Percentiles rank a stretch among this genome's conserved stretches.
Conservation (phyloP, 2,797 vertebrate species). For the Peromyscus eremicus region DNA sequence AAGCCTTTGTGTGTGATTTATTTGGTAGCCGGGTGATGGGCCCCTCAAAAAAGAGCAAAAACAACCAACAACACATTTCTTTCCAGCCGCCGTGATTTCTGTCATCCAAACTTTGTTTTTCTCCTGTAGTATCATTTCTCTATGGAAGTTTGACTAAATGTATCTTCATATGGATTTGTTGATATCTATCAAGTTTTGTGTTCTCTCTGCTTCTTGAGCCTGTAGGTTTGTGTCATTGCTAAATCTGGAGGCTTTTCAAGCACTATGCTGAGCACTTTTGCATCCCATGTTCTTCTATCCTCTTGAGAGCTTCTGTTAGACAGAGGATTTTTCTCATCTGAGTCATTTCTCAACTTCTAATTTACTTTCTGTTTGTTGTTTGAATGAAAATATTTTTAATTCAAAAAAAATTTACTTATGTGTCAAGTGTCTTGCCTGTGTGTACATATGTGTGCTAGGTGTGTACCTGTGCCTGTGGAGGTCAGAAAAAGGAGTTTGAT, state of each 20-base stretch:
- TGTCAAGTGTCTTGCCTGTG: background rate
- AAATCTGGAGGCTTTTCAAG: conserved; percentile 3
- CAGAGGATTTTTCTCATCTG: background rate
- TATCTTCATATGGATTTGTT: conserved; percentile 8
- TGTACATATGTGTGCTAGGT: background rate
- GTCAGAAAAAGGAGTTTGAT: background rate
- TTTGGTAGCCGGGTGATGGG: too few species aligned
- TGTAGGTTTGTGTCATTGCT: conserved; percentile 27
- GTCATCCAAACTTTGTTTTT: conserved; percentile 15
- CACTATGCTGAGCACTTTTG: background rate
- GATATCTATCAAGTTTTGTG: background rate
- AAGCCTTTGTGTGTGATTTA: too few species aligned
- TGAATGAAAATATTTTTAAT: conserved; percentile 26
- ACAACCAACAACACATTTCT: background rate
- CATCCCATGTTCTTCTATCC: background rate
- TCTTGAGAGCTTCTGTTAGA: background rate
- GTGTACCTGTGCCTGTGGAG: background rate
- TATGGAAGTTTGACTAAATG: background rate
- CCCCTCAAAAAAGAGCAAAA: too few species aligned
- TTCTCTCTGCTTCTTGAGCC: conserved; percentile 47
- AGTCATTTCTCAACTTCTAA: background rate
- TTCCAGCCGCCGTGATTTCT: conserved; percentile 33
- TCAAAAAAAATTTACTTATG: background rate
- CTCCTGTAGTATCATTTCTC: conserved; percentile 35
- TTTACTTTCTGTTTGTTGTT: conserved; percentile 50